Base-by-base conservation (phyloP, 2,888 invertebrate genomes). In the Volucella zonaria region DNA sequence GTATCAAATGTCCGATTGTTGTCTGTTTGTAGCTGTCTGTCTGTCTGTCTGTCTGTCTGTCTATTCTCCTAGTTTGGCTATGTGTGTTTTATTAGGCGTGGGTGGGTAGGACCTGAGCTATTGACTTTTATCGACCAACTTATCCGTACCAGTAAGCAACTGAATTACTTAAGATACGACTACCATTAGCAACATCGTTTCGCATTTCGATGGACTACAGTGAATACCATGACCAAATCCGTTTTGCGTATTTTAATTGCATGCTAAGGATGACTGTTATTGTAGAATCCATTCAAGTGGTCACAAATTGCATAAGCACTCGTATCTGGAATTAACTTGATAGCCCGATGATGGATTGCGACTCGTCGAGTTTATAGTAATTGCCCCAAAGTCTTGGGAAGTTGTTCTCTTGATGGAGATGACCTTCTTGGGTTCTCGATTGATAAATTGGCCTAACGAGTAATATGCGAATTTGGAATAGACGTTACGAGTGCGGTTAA, bases 81-180 rank as follows among this genome's bases (percentile, higher is more conserved):
- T n/a, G 12, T 31, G 38, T 31, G 59, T 45, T 79, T 68, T 67
- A 68, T 45, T 58, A 4, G 54, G 61, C 79, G 82, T 80, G 74
- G 82, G 82, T 59, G 82, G 75, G 68, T 76, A 75, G 82, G 74
- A 79, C 64, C 68, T 59, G 59, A 75, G 82, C 82, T 62, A 70
- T 70, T 59, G 66, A 42, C 47, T 71, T 73, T 79, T 70, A 75
- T 80, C 79, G 70, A 74, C 79, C 74, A 56, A 1, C 54, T 79
- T 54, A 31, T 31, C 31, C 6, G 31, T 31, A 31, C 31, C 6
- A 31, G 31, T 6, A 8, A 70, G 64, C 80, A 56, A 80, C 79
- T 75, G 82, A 70, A 79, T 83, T 83, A 79, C 74, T 83, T 83
- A 70, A 83, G 82, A 79, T 74, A 74, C 31, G 31, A 31, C 31